These are phyloP conservation scores for Menura novaehollandiae DNA, from an alignment of 2,113 vertebrate species.

Conservation along the genomic window DNA sequence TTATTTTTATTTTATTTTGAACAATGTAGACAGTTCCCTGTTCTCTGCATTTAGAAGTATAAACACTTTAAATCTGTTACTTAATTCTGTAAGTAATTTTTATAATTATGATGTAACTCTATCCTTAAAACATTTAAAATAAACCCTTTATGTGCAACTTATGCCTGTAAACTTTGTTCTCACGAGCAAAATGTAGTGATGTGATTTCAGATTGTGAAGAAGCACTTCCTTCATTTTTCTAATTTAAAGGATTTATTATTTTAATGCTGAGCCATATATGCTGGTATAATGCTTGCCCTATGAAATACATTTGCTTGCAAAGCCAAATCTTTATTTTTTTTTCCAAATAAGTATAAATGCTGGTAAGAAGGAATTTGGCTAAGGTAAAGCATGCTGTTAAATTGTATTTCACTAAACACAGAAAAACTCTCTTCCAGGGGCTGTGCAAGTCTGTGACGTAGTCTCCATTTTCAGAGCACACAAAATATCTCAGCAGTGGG, in stretches of 20 bases:
- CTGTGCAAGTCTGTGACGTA: neutral
- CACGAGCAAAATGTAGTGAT: slow-evolving; percentile 58
- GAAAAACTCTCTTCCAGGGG: neutral
- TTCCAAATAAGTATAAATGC: neutral
- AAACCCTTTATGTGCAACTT: slow-evolving; percentile 88
- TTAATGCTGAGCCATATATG: neutral
- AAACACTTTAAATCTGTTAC: slow-evolving; percentile 86
- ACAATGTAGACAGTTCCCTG: slow-evolving; percentile 86
- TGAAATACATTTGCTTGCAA: neutral
- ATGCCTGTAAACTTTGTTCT: slow-evolving; percentile 76
- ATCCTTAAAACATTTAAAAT: slow-evolving; percentile 91
- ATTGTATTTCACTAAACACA: neutral
- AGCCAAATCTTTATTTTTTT: neutral
- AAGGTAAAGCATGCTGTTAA: neutral
- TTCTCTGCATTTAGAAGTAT: slow-evolving; percentile 90
- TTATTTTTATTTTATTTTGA: slow-evolving; percentile 81
- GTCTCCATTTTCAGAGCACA: neutral
- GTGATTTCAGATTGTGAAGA: slow-evolving; percentile 35
- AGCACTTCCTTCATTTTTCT: slow-evolving; percentile 21
- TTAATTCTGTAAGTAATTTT: slow-evolving; percentile 93
- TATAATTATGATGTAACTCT: slow-evolving; percentile 92
- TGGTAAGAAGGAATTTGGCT: neutral
- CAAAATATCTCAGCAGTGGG: neutral
- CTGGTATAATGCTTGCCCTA: neutral
- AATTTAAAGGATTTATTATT: slow-evolving; percentile 8